Evolutionary conservation across 2,888 invertebrate species (phyloP), one percentile per base, ranked within the genome.

Genomic region (Meganola albula): DNA sequence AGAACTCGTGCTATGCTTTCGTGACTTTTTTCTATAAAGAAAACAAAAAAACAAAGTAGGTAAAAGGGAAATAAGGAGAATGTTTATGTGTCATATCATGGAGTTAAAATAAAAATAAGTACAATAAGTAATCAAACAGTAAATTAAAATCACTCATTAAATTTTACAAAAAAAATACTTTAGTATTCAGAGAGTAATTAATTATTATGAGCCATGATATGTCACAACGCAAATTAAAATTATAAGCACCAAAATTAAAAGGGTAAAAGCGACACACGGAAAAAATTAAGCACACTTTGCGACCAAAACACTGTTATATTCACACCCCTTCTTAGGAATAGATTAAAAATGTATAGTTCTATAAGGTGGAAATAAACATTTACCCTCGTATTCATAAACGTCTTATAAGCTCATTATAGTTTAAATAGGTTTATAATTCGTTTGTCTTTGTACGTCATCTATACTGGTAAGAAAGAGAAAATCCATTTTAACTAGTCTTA

Each of bases 11-110:
- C 80, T 83, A 80, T 73, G 71, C 57, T 76, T 77, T 73, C 84
- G 78, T 59, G 77, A 72, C 58, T 78, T 82, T 80, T 77, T 80
- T 83, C 88, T 88, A 87, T 78, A 88, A 87, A 71, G 67, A 67
- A 68, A 68, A 20, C 3, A 20, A 70, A 59, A 68, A 65, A 68
- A 47, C 53, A 66, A 62, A 63, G 64, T 57, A 70, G 55, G 62
- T 57, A 66, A 58, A 50, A 54, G 44, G 47, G 56, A 58, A 62
- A 51, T 54, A 52, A 48, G 10, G 45, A 27, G 23, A 42, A 40
- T 34, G 39, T n/a, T n/a, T n/a, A 42, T 45, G 54, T 67, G 65
- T 43, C 61, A 64, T 59, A 59, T 49, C 48, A 58, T 56, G 49
- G 44, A 33, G 39, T 37, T 5, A 5, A 16, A 4, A 16, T 16